These are phyloP conservation scores for Phylloscopus trochiloides DNA, from an alignment of 2,113 vertebrate genomes.

Conservation along the genomic window DNA sequence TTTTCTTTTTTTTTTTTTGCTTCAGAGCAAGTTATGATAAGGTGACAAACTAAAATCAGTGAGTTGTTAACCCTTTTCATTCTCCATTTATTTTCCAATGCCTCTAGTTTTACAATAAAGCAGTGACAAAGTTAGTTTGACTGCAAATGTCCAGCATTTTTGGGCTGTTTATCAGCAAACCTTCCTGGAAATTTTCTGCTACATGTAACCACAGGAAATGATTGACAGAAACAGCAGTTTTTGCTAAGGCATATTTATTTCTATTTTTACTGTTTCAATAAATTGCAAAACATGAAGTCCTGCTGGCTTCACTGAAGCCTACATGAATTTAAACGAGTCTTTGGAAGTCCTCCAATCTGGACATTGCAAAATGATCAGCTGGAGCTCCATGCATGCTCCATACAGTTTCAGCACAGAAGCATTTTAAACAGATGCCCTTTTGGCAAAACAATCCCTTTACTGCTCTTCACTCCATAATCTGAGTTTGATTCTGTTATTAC, in stretches of 20 bases:
- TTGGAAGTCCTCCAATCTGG: neutral
- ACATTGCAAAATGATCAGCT: neutral
- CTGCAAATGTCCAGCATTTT: neutral
- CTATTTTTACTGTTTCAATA: neutral
- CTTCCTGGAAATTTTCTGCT: neutral
- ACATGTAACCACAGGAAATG: neutral
- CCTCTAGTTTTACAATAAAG: neutral
- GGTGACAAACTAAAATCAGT: slow-evolving; percentile 23
- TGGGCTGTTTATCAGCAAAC: neutral
- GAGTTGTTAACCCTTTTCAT: slow-evolving; percentile 38
- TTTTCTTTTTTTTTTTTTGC: too few relatives aligned
- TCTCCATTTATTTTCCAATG: slow-evolving; percentile 22
- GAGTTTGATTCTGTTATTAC: neutral
- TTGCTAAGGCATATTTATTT: neutral
- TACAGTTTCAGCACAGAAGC: neutral
- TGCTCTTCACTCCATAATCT: neutral
- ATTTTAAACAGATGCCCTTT: neutral
- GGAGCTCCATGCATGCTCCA: neutral
- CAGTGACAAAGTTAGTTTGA: neutral
- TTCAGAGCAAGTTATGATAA: slow-evolving; percentile 39
- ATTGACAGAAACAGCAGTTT: neutral
- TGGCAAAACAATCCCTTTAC: neutral
- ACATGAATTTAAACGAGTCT: neutral
- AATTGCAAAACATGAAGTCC: neutral
- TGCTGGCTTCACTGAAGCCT: neutral